Evolutionary conservation across 2,113 vertebrate species (phyloP).

Genomic region (Aspidoscelis tigris): DNA sequence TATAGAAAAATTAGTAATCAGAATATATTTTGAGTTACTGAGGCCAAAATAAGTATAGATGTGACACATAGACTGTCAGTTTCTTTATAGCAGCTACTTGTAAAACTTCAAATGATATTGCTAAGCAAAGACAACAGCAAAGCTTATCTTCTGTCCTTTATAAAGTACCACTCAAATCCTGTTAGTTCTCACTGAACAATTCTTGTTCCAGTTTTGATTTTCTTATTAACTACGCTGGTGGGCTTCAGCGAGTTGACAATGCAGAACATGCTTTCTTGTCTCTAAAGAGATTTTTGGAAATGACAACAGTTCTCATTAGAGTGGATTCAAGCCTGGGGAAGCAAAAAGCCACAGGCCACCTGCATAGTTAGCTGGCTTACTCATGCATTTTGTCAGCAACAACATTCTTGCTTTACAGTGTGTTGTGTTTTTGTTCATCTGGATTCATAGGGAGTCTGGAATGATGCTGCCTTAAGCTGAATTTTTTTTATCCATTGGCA

Average conservation of each 20-base stretch:
- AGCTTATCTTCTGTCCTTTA: background rate
- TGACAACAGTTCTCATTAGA: slow-evolving; percentile 66
- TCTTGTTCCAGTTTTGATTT: slow-evolving; percentile 54
- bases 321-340: slow-evolving; percentile 58
- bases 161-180: background rate
- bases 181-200: slow-evolving; percentile 5
- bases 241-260: slow-evolving; percentile 56
- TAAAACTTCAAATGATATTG: background rate
- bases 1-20: background rate
- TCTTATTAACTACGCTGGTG: slow-evolving; percentile 61
- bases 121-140: background rate
- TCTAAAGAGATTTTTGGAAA: slow-evolving; percentile 43
- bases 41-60: background rate
- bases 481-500: slow-evolving; percentile 35
- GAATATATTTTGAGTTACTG: slow-evolving; percentile 7
- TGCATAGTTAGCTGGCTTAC: slow-evolving; percentile 64
- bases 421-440: slow-evolving; percentile 61
- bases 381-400: slow-evolving; percentile 60
- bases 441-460: slow-evolving; percentile 50
- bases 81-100: background rate
- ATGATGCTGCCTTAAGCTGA: slow-evolving; percentile 45
- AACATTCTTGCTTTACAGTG: slow-evolving; percentile 55
- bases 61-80: background rate
- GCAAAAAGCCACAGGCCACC: slow-evolving; percentile 60
- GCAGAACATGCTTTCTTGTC: slow-evolving; percentile 43